Evolutionary conservation across 2,888 invertebrate genomes (phyloP), one percentile per base, ranked within the genome.

Genomic region (Itoplectis maculator): DNA sequence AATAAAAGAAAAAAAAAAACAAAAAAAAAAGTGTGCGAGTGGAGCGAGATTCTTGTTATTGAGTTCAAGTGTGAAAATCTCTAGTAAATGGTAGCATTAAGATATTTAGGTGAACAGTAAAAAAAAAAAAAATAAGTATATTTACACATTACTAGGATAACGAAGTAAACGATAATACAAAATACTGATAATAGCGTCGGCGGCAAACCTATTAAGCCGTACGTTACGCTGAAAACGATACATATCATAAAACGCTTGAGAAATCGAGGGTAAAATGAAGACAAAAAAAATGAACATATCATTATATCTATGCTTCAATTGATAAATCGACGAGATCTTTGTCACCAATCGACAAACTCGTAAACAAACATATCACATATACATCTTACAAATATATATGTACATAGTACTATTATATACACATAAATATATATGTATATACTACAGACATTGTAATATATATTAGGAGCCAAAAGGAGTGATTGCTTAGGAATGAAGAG

Each of bases 171-270:
- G 3, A 37, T 61, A 42, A 49, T 66, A 47, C 40, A 35, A 75
- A 78, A 54, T 49, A 35, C n/a, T n/a, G 15, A 59, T 59, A 61
- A 47, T 69, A 45, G 47, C 68, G 51, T 70, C 9, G 56, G 59
- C n/a, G 29, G 76, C 40, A 70, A 79, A 73, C 40, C 37, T 40
- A 74, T n/a, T 69, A 61, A 70, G 69, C 56, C 79, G 51, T 66
- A 76, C 42, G 72, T 49, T 45, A 69, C 40, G 65, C 76, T 75
- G 65, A 70, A 83, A 89, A 89, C 88, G 89, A 90, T 90, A 90
- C 90, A 91, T 91, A 91, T 91, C 90, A 90, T 86, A 76, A 89
- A 89, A 89, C 89, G 90, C 90, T 90, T 91, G 88, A 85, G 59
- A 79, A 81, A 84, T 61, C 69, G 75, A 82, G 76, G n/a, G 75